Conservation (phyloP, 2,797 vertebrate genomes). For the Aphelocoma californica region DNA sequence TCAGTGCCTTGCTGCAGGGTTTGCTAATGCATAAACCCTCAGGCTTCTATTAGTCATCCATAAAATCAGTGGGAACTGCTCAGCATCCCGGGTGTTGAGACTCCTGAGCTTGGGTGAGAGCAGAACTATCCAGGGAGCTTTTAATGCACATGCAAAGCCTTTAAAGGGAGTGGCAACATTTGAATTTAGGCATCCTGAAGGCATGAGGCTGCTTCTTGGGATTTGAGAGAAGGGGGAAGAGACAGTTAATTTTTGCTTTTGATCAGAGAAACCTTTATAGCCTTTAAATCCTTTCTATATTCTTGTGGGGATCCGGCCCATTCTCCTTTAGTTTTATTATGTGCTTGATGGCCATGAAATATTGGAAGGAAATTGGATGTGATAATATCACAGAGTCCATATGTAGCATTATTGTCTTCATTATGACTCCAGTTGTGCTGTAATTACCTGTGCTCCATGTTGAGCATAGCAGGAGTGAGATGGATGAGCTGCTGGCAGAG, state of each 20-base stretch:
- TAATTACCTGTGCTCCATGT: neutral
- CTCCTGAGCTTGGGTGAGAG: neutral
- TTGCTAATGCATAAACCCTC: neutral
- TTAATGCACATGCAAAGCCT: neutral
- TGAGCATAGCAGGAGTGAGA: neutral
- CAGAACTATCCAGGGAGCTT: rapidly evolving
- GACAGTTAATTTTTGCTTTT: neutral
- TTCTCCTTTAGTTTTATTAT: neutral
- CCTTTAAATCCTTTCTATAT: neutral
- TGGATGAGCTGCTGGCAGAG: neutral
- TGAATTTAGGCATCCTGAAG: neutral
- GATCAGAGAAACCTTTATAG: neutral
- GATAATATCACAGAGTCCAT: neutral
- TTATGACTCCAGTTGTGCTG: neutral
- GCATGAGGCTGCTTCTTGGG: neutral
- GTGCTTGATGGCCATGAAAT: neutral
- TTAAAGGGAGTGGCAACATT: neutral
- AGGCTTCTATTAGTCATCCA: neutral
- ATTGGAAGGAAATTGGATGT: neutral
- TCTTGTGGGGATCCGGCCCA: neutral
- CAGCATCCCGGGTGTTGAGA: neutral
- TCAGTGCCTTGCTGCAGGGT: neutral
- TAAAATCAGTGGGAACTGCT: neutral
- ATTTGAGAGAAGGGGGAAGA: neutral
- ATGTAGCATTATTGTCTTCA: neutral